These are phyloP conservation scores for Amblyjoppa proteus DNA, from an alignment of 2,888 invertebrate genomes.

Conservation along the genomic window DNA sequence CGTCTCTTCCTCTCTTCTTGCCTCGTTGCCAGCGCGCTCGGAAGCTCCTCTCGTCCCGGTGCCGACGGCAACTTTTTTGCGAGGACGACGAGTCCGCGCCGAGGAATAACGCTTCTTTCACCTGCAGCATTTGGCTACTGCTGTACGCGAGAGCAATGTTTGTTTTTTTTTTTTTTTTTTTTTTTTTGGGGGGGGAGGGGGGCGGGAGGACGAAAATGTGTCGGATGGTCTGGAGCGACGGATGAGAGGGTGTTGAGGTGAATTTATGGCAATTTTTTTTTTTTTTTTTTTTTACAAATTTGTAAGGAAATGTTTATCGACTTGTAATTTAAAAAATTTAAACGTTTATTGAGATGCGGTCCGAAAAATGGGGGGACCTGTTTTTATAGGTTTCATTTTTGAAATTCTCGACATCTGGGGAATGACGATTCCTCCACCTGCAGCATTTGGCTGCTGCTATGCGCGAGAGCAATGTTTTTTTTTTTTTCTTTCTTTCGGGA, in stretches of 20 bases:
- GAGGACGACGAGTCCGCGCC: conserved; percentile 13
- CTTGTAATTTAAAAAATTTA: no score
- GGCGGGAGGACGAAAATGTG: conserved; percentile 21
- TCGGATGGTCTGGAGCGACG: neutral
- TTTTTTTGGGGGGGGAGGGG: no score
- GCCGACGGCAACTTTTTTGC: conserved; percentile 41
- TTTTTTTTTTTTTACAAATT: neutral
- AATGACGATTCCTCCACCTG: neutral
- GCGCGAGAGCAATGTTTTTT: conserved; percentile 23
- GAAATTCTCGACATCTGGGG: no score
- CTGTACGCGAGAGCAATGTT: conserved; percentile 8
- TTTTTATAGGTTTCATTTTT: no score
- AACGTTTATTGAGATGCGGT: no score
- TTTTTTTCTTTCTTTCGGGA: conserved; percentile 3
- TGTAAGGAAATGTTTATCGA: no score
- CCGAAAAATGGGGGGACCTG: no score
- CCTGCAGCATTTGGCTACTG: conserved; percentile 31
- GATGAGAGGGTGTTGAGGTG: neutral
- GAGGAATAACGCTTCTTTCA: conserved; percentile 44
- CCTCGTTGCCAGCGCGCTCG: conserved; percentile 4
- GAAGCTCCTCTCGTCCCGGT: conserved; percentile 25
- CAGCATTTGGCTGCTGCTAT: conserved; percentile 21
- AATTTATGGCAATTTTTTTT: neutral
- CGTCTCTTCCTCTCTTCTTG: conserved; percentile 16
- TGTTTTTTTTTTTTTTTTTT: conserved; percentile 8